A percentile compares a stretch with the other conserved stretches of the same genome.
Conservation (phyloP, 2,113 vertebrate genomes). For the Callionymus lyra region DNA sequence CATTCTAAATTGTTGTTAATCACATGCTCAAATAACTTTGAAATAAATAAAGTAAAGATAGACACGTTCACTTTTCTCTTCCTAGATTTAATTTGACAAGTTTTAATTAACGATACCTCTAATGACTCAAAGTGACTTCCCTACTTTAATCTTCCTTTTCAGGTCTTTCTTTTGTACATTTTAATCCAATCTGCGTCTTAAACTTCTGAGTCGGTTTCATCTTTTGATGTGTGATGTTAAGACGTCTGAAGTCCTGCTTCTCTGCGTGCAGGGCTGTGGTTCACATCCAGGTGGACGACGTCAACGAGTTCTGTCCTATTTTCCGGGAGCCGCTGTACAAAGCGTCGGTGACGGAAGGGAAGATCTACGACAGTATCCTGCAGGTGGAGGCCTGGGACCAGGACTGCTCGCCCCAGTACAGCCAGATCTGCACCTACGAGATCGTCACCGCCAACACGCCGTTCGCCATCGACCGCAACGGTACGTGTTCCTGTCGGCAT, state of each 20-base stretch:
- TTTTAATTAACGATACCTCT: slow-evolving; percentile 14
- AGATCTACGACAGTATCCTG: slow-evolving; percentile 92
- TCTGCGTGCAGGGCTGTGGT: slow-evolving; percentile 78
- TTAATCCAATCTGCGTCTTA: slow-evolving; percentile 5
- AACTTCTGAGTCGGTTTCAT: not conserved
- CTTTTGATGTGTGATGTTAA: not conserved
- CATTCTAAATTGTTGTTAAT: no score
- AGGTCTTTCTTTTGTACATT: slow-evolving; percentile 1
- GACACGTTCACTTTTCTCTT: not conserved
- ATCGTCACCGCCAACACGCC: slow-evolving; percentile 84
- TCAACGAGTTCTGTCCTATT: slow-evolving; percentile 87
- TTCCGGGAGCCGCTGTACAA: slow-evolving; percentile 85
- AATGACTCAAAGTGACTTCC: slow-evolving; percentile 12
- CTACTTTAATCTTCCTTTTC: slow-evolving; percentile 1
- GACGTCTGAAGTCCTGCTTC: not conserved
- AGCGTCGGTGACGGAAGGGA: slow-evolving; percentile 82
- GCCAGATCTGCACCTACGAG: slow-evolving; percentile 97
- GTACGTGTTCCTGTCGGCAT: slow-evolving; percentile 66
- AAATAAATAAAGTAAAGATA: not conserved
- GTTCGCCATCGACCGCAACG: slow-evolving; percentile 94
- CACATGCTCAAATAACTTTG: no score
- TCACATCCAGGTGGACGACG: slow-evolving; percentile 93
- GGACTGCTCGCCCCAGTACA: slow-evolving; percentile 94
- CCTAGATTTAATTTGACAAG: not conserved
- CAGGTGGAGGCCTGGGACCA: slow-evolving; percentile 93